Percentiles rank a stretch among this genome's conserved stretches.
These are phyloP conservation scores for Calidris pugnax DNA, from an alignment of 2,113 vertebrate genomes.

Conservation along the genomic window DNA sequence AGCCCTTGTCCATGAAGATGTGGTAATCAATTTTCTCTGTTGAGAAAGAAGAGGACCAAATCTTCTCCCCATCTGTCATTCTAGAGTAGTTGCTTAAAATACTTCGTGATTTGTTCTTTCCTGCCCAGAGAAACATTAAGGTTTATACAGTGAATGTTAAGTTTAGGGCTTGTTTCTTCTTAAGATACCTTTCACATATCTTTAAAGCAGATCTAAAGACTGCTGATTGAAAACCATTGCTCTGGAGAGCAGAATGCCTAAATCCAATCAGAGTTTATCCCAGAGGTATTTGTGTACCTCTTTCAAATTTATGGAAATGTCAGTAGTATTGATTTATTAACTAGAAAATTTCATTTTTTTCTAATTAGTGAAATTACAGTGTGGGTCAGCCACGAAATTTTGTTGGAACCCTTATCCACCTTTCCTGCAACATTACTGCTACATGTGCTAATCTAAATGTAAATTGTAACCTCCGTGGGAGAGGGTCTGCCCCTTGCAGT, in stretches of 20 bases:
- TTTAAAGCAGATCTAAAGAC: neutral
- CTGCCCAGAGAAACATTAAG: neutral
- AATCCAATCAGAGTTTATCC: neutral
- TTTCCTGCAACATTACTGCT: neutral
- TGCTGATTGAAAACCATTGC: neutral
- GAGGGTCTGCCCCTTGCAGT: neutral
- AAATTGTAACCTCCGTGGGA: constrained; percentile 10
- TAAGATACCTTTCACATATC: neutral
- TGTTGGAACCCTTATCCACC: neutral
- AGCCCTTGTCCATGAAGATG: neutral
- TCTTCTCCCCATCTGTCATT: neutral
- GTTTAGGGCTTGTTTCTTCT: neutral
- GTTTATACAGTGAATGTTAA: neutral
- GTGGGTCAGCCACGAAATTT: neutral
- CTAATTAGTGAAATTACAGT: neutral
- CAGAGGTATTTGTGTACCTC: neutral
- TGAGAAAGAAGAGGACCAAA: neutral
- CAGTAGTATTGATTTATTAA: neutral
- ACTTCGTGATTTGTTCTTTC: neutral
- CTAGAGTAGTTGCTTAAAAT: neutral
- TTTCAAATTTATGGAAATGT: neutral
- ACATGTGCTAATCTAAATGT: constrained; percentile 22
- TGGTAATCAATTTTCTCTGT: neutral
- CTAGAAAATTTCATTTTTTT: constrained; percentile 4
- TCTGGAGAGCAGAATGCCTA: neutral